Base-by-base conservation (phyloP, 2,888 invertebrate species). In the Calliphora vomitoria region DNA sequence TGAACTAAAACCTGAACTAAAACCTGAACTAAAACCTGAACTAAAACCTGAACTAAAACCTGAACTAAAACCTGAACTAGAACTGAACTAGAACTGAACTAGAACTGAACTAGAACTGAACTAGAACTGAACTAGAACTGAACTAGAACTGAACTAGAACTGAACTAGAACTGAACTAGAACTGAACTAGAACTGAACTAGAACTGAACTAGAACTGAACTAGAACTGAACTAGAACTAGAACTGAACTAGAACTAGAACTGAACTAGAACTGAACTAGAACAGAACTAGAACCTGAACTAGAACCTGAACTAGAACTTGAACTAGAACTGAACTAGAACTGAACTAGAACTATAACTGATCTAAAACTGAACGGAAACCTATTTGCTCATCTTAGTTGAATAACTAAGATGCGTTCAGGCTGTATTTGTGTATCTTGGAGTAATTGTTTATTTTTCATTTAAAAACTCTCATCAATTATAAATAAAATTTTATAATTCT, bases 31-130 rank as follows among this genome's bases (percentile, higher is more conserved):
- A 58, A 2, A 58, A 58, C 2, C 13, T 25, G 31, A 58, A 58
- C 25, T 58, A 53, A 18, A 53, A 53, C 25, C 53, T 18, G 53
- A 53, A 13, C 53, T 53, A 53, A 18, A 53, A 53, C 2, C 18
- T 18, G 53, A 53, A 53, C 53, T 53, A 53, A 18, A 53, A 53
- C 25, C 53, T 55, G 55, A 55, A 55, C 55, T 55, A 55, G 20
- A 55, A 55, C 55, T 55, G 20, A 55, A 20, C 55, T 55, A 20
- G 20, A 55, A 55, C 53, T 18, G 18, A 18, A 55, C 53, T 55
- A 18, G 53, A 55, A 55, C 53, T 55, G 10, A 55, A 18, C 55
- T 55, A 55, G 20, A 20, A 55, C 55, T 55, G 55, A 55, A 55
- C 55, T 55, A 55, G 55, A 55, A 18, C 20, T 55, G 20, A 55